phyloP scores from a whole-genome alignment of 92 coral and sea anemone species.

The Palythoa grandis region DNA sequence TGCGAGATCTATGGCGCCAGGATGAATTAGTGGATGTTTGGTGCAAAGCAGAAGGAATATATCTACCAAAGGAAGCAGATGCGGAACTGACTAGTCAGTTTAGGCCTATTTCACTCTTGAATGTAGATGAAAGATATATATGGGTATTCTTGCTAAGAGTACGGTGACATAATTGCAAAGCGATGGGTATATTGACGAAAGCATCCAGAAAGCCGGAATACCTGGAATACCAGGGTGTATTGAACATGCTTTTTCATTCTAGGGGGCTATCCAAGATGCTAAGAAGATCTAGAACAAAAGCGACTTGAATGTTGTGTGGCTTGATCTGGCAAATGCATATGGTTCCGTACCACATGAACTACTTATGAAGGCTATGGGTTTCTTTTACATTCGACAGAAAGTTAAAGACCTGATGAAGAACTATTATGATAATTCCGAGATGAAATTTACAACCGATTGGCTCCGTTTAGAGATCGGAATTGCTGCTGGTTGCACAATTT shows the following conservation, averaged over 20 bases:
- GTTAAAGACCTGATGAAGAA: conserved; percentile 19
- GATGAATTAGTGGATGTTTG: background rate
- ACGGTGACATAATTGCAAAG: background rate
- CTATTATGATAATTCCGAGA: background rate
- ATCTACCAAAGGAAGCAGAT: conserved; percentile 15
- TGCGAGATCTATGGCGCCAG: background rate
- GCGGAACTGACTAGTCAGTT: conserved; percentile 10
- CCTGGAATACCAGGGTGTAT: too few relatives aligned
- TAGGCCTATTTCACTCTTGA: conserved; percentile 30
- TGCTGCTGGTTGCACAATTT: conserved; percentile 37
- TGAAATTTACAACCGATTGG: conserved; percentile 18
- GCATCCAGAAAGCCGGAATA: too few relatives aligned
- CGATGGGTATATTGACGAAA: too few relatives aligned
- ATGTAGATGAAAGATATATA: conserved; percentile 6
- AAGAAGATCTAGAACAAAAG: background rate
- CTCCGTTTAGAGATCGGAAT: conserved; percentile 28
- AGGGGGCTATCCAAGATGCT: background rate
- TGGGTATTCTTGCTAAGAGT: conserved; percentile 9
- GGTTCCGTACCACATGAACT: background rate
- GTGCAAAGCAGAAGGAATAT: background rate
- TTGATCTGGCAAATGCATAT: background rate
- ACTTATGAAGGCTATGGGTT: background rate
- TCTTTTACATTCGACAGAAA: conserved; percentile 16
- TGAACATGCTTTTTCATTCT: background rate
- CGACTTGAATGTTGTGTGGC: background rate